Base-by-base conservation (phyloP, 2,113 vertebrate genomes). In the Hyla sarda region DNA sequence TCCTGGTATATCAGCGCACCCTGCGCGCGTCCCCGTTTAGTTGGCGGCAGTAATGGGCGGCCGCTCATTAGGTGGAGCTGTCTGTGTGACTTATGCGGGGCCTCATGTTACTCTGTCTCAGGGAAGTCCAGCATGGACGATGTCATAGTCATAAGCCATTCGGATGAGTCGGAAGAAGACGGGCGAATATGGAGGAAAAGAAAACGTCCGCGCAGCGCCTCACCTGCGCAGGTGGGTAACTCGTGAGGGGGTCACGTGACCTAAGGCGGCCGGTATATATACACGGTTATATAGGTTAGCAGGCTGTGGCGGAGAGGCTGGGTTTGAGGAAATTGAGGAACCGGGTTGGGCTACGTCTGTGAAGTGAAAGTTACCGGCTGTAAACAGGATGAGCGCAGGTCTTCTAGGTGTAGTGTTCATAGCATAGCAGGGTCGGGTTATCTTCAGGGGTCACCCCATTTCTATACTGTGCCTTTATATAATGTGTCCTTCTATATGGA, bases 31-130 rank as follows among this genome's bases (percentile, higher is more conserved):
- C 67, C 10, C 17, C 5, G 2, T 0, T 23, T 11, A 37, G 17
- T 21, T 1, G 32, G 32, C 32, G 67, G 67, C 13, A 5, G 9
- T 17, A 30, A 0, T 41, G 67, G 3, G 9, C 32, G 34, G 23
- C 25, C 7, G 11, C 1, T 11, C 0, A 3, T 1, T 5, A 8
- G 54, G 54, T n/a, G n/a, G 2, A 2, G 65, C 1, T 5, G 1
- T 0, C 25, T 11, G 32, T 32, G 4, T 12, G 17, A 34, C 17
- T 11, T 3, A 10, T 11, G 2, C 67, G 67, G 60, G 60, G 16
- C 65, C 34, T 23, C 17, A 21, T 37, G 67, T 19, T 32, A 16
- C 17, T 17, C 19, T 37, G 32, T 21, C 32, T 11, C 34, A 34
- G 13, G 8, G 17, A 11, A 23, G 32, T 37, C 34, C 34, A 13